These are phyloP conservation scores for Paradisaea rubra DNA, from an alignment of 2,113 vertebrate species.

Conservation along the genomic window DNA sequence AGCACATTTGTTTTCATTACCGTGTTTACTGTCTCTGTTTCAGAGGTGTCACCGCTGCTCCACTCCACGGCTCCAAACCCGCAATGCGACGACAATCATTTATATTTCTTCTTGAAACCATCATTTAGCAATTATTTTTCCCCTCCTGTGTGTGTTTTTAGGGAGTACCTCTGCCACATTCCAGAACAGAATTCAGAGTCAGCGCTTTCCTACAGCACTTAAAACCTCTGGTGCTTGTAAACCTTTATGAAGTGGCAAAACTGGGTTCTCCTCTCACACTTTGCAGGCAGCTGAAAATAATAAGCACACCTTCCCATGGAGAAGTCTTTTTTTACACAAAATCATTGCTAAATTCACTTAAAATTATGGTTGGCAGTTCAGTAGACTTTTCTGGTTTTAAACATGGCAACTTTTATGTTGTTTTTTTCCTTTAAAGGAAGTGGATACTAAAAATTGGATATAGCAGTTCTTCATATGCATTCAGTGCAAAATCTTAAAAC, in stretches of 20 bases:
- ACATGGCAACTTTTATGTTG: not conserved
- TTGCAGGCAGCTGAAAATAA: not conserved
- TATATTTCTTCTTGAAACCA: not conserved
- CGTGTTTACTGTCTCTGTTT: not conserved
- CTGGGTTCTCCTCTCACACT: not conserved
- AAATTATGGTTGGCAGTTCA: not conserved
- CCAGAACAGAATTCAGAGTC: not conserved
- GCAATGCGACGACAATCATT: not conserved
- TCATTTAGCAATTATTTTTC: not conserved
- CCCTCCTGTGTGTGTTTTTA: not conserved
- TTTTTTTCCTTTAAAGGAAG: not conserved
- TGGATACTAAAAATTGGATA: not conserved
- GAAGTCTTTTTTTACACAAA: not conserved
- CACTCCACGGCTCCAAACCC: not conserved
- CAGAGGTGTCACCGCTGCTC: not conserved
- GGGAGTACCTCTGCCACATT: not conserved
- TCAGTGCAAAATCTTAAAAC: not conserved
- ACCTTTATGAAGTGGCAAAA: not conserved
- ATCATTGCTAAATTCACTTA: not conserved
- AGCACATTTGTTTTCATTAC: constrained; percentile 23
- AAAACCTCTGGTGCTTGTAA: not conserved
- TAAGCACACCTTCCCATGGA: not conserved
- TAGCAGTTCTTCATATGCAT: not conserved
- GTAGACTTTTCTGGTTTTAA: not conserved
- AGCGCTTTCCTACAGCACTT: not conserved